phyloP scores from a whole-genome alignment of 2,797 vertebrate genomes.

The Diplodus puntazzo region DNA sequence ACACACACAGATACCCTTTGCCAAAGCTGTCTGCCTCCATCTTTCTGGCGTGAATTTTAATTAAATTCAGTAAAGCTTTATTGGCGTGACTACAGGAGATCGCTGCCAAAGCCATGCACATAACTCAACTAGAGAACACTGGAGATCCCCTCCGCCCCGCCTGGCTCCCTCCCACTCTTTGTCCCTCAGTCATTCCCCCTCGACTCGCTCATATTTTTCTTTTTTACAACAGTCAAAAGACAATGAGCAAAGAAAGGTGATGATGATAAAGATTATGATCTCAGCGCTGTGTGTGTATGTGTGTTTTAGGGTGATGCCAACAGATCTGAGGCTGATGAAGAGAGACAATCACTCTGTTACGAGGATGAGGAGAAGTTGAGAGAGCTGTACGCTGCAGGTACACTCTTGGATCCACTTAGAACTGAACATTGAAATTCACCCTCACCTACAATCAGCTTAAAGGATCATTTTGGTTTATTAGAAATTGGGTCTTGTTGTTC shows the following conservation, averaged over 20 bases:
- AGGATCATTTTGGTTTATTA: background rate
- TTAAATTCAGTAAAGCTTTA: slow-evolving; percentile 85
- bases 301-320: slow-evolving; percentile 92
- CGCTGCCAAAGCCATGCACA: slow-evolving; percentile 74
- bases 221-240: slow-evolving; percentile 48
- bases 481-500: background rate
- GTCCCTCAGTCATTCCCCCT: slow-evolving; percentile 51
- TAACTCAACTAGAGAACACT: slow-evolving; percentile 76
- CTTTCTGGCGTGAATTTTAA: slow-evolving; percentile 82
- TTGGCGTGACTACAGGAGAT: slow-evolving; percentile 78
- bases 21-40: slow-evolving; percentile 78
- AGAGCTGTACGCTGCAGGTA: slow-evolving; percentile 90
- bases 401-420: background rate
- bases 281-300: slow-evolving; percentile 22
- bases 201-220: slow-evolving; percentile 35
- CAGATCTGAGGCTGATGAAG: slow-evolving; percentile 93
- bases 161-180: slow-evolving; percentile 48
- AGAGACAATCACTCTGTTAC: slow-evolving; percentile 89
- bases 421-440: background rate
- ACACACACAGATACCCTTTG: slow-evolving; percentile 60
- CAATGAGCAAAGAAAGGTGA: slow-evolving; percentile 10
- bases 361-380: slow-evolving; percentile 95
- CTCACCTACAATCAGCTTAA: background rate
- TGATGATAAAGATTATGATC: slow-evolving; percentile 32
- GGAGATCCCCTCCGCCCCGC: slow-evolving; percentile 67